Percentiles rank a stretch among this genome's conserved stretches.
phyloP scores from a whole-genome alignment of 2,888 invertebrate species.

The Serripes groenlandicus region DNA sequence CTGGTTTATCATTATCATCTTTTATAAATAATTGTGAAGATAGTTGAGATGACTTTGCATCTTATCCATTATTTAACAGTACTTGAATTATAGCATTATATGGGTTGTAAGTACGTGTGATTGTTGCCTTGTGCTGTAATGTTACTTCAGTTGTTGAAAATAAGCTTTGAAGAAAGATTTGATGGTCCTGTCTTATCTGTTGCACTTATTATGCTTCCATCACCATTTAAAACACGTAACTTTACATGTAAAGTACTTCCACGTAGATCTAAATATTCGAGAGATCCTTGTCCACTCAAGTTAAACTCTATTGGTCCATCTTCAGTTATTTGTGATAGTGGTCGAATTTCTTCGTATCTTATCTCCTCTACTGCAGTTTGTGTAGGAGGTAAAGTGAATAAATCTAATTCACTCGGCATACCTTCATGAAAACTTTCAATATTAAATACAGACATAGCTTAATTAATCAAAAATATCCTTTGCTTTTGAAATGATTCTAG shows the following conservation, averaged over 20 bases:
- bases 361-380: conserved; percentile 29
- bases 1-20: conserved; percentile 10
- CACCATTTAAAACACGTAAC: conserved; percentile 25
- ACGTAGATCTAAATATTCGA: conserved; percentile 36
- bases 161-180: conserved; percentile 27
- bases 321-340: conserved; percentile 28
- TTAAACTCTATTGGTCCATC: conserved; percentile 29
- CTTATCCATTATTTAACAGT: conserved; percentile 29
- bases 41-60: conserved; percentile 9
- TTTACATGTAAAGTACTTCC: conserved; percentile 26
- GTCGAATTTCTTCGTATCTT: conserved; percentile 25
- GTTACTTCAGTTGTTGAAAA: conserved; percentile 42
- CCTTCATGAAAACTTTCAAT: conserved; percentile 23
- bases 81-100: conserved; percentile 11
- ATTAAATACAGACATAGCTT: conserved; percentile 26
- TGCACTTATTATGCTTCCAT: neutral
- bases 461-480: conserved; percentile 19
- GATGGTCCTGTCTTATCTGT: conserved; percentile 28
- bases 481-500: neutral
- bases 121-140: conserved; percentile 25
- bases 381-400: conserved; percentile 37
- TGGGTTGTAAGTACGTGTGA: conserved; percentile 32
- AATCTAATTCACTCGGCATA: conserved; percentile 10
- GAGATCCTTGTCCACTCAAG: neutral
- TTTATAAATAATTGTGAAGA: conserved; percentile 15